Evolutionary conservation across 2,113 vertebrate genomes (phyloP).

Genomic region (Emydura subglobosa): DNA sequence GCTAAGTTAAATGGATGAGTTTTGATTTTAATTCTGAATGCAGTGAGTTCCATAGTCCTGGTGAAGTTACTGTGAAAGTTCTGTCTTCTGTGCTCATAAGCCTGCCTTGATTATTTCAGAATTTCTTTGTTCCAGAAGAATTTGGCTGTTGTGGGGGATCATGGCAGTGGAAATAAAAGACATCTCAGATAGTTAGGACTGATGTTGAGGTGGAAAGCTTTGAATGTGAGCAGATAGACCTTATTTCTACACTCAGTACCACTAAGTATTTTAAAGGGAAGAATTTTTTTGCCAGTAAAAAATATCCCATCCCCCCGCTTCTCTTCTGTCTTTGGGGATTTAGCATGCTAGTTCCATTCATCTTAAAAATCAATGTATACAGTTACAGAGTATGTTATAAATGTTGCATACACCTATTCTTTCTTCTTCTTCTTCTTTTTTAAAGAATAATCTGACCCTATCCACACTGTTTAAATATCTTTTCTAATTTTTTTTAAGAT

Average conservation of each 20-base stretch:
- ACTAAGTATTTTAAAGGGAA: not conserved
- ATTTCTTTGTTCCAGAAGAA: not conserved
- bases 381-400: not conserved
- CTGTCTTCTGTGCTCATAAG: not conserved
- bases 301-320: not conserved
- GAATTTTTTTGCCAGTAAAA: not conserved
- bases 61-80: not conserved
- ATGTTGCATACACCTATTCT: not conserved
- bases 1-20: not conserved
- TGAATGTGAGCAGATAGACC: not conserved
- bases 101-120: not conserved
- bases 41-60: not conserved
- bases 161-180: not conserved
- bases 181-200: not conserved
- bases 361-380: not conserved
- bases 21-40: not conserved
- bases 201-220: not conserved
- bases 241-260: not conserved
- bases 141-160: conserved; percentile 1
- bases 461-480: not conserved
- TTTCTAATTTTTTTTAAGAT: accelerated
- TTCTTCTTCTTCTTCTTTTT: not conserved
- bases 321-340: not conserved
- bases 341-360: not conserved
- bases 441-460: accelerated